phyloP scores from a whole-genome alignment of 1,140 invertebrate genomes.

The Sipha flava region DNA sequence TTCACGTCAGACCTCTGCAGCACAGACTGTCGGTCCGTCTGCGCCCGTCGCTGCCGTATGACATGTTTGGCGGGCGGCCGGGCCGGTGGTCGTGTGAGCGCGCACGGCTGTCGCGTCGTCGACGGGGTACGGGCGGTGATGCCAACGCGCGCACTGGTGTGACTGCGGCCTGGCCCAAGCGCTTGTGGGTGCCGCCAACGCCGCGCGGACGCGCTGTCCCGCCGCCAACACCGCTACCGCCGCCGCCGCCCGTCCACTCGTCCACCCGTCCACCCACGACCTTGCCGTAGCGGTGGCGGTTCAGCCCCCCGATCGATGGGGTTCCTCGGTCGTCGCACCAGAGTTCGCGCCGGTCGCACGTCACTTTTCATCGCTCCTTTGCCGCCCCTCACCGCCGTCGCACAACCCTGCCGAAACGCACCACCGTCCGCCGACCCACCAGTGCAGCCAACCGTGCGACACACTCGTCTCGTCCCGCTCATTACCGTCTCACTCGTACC shows the following conservation, averaged over 20 bases:
- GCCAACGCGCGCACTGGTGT: background rate
- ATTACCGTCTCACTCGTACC: too few relatives aligned
- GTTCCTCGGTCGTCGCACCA: background rate
- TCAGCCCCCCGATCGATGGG: constrained; percentile 26
- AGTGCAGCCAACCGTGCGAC: background rate
- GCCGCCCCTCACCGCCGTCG: too few relatives aligned
- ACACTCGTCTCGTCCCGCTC: too few relatives aligned
- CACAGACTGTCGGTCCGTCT: constrained; percentile 23
- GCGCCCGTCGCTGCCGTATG: constrained; percentile 3
- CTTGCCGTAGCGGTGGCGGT: background rate
- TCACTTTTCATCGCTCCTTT: background rate
- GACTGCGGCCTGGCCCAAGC: background rate
- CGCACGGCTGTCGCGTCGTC: background rate
- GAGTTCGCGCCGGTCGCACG: constrained; percentile 5
- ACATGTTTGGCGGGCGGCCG: constrained; percentile 1
- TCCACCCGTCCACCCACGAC: background rate
- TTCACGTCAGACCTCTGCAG: constrained; percentile 22
- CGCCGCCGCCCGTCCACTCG: background rate
- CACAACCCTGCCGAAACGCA: background rate
- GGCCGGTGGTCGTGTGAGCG: background rate
- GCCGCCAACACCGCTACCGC: background rate
- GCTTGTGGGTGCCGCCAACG: background rate
- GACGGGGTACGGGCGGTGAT: background rate
- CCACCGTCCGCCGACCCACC: background rate
- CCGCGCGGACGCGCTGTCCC: background rate